Percentiles rank a stretch among this genome's conserved stretches.
These are phyloP conservation scores for Gila robusta DNA, from an alignment of 2,797 vertebrate genomes.

Conservation along the genomic window DNA sequence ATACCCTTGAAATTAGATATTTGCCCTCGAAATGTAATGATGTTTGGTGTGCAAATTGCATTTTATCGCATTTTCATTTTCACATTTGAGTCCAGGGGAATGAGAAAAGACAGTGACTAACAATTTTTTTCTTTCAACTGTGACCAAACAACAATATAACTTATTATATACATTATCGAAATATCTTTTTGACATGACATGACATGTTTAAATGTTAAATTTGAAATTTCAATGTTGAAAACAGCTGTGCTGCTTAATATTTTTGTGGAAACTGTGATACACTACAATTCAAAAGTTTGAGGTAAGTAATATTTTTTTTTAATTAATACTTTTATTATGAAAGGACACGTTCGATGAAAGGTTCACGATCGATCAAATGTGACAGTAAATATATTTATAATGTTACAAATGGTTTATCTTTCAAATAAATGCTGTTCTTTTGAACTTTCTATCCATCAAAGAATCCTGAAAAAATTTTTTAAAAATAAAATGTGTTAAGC, in stretches of 20 bases:
- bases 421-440: too few species aligned
- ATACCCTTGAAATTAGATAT: slow-evolving; percentile 42
- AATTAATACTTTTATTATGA: not conserved
- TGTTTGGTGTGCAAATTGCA: slow-evolving; percentile 41
- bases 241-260: not conserved
- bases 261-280: not conserved
- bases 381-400: too few species aligned
- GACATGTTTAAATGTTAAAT: not conserved
- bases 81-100: not conserved
- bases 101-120: not conserved
- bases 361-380: too few species aligned
- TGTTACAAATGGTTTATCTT: too few species aligned
- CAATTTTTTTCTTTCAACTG: not conserved
- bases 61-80: slow-evolving; percentile 44
- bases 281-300: not conserved
- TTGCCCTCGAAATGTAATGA: slow-evolving; percentile 44
- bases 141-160: not conserved
- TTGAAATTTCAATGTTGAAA: not conserved
- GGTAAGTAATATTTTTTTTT: not conserved
- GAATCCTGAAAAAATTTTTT: too few species aligned
- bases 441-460: too few species aligned
- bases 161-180: not conserved
- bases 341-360: too few species aligned
- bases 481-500: too few species aligned
- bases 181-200: not conserved